Conservation (phyloP, 2,113 vertebrate genomes). For the Pterocles gutturalis region DNA sequence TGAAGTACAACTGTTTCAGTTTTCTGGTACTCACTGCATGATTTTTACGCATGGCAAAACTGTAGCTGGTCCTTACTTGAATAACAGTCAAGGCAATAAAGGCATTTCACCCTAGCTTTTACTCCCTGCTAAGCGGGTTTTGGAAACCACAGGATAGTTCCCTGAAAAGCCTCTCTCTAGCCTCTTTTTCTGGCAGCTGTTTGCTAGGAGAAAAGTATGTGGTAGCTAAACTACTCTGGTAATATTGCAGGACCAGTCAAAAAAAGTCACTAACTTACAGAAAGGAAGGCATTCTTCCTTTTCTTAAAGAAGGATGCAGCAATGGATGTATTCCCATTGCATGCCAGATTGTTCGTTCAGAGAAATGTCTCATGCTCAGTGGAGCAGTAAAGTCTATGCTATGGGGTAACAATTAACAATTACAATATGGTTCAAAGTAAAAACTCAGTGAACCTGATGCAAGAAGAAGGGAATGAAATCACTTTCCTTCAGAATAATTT, state of each 20-base stretch:
- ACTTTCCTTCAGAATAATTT: not conserved
- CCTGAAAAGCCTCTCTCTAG: not conserved
- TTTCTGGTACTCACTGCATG: not conserved
- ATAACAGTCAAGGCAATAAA: not conserved
- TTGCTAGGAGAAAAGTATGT: not conserved
- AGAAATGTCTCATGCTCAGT: not conserved
- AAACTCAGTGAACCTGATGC: not conserved
- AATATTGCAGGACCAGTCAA: not conserved
- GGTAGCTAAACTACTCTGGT: not conserved
- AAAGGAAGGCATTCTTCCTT: not conserved
- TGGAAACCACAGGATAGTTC: not conserved
- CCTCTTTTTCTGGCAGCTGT: not conserved
- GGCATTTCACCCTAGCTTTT: not conserved
- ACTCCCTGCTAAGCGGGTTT: not conserved
- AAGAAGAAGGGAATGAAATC: not conserved
- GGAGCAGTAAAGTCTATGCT: not conserved
- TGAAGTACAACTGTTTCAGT: not conserved
- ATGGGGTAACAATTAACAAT: not conserved
- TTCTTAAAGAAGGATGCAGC: not conserved
- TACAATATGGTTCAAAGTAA: not conserved
- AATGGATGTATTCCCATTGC: not conserved
- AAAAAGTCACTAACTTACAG: not conserved
- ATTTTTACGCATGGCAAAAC: not conserved
- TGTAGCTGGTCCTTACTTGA: not conserved
- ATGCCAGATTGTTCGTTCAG: not conserved